Conservation (phyloP, 2,888 invertebrate genomes). For the Ischnura elegans region DNA sequence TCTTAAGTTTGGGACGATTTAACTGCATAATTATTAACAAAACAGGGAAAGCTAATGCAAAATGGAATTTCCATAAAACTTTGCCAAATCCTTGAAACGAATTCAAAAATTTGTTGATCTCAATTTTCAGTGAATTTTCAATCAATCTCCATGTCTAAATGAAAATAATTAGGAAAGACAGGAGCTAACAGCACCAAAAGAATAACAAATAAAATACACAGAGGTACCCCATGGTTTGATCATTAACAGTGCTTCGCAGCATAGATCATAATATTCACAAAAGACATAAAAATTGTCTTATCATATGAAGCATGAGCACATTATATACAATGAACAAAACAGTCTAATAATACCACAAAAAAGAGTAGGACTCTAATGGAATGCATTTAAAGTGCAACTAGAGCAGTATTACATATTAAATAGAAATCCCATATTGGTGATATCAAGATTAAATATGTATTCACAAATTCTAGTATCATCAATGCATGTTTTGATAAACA, state of each 20-base stretch:
- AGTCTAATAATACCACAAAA: background rate
- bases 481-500: background rate
- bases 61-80: background rate
- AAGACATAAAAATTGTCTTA: background rate
- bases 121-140: too few relatives aligned
- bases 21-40: background rate
- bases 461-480: background rate
- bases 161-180: too few relatives aligned
- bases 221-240: too few relatives aligned
- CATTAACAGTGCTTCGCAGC: background rate
- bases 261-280: background rate
- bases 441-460: too few relatives aligned
- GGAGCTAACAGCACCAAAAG: too few relatives aligned
- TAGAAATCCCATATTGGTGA: too few relatives aligned
- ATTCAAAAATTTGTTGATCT: too few relatives aligned
- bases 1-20: background rate
- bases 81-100: background rate
- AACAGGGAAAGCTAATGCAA: background rate
- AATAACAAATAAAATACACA: too few relatives aligned
- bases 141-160: background rate
- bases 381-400: background rate
- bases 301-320: background rate
- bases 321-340: background rate
- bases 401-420: background rate
- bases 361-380: background rate